Evolutionary conservation across 2,113 vertebrate species (phyloP).

Genomic region (Heterochromis multidens): DNA sequence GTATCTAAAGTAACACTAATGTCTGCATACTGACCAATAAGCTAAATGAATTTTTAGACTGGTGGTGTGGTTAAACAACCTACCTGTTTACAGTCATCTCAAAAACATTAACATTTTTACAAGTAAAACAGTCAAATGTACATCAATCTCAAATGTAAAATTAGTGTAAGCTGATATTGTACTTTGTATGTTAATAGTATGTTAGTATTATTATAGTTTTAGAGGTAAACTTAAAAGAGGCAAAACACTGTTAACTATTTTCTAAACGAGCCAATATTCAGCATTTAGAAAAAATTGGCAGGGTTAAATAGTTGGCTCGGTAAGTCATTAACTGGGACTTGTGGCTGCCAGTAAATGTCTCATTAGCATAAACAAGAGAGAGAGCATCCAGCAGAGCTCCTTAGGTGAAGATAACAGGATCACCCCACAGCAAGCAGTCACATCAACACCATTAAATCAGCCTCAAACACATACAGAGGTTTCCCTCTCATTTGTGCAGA

Average conservation of each 20-base stretch:
- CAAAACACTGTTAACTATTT: not conserved
- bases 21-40: not conserved
- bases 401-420: not conserved
- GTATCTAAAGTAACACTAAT: not conserved
- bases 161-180: not conserved
- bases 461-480: not conserved
- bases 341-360: not conserved
- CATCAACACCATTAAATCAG: not conserved
- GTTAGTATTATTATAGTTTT: not conserved
- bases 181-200: not conserved
- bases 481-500: not conserved
- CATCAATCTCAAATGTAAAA: not conserved
- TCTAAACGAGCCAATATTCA: not conserved
- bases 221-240: not conserved
- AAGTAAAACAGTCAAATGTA: not conserved
- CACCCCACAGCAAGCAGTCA: not conserved
- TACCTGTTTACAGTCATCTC: too few relatives aligned
- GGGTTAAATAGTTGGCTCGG: not conserved
- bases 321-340: not conserved
- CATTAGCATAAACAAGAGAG: not conserved
- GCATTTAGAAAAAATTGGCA: not conserved
- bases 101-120: too few relatives aligned
- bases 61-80: too few relatives aligned
- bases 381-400: not conserved
- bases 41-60: rapidly evolving